phyloP scores from a whole-genome alignment of 2,113 vertebrate species.

The sheep (Ovis aries) region DNA sequence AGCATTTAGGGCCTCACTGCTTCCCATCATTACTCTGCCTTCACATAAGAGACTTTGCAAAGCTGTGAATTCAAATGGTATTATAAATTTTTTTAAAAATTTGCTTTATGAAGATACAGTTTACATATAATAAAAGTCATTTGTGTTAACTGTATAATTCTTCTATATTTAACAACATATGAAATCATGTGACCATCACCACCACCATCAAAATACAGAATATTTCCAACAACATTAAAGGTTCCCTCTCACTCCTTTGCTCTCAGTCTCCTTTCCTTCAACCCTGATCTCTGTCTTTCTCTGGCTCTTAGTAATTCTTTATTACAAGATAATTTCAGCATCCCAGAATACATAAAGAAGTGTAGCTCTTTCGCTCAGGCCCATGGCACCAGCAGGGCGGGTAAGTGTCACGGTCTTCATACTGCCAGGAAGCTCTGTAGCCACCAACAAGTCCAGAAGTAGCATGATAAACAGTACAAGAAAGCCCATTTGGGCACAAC shows the following conservation, averaged over 20 bases:
- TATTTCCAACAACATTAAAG: neutral
- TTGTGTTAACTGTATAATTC: neutral
- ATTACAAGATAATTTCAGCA: neutral
- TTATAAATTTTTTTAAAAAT: neutral
- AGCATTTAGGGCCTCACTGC: neutral
- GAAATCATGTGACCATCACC: neutral
- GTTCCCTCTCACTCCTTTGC: neutral
- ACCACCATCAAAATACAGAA: neutral
- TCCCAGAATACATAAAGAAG: neutral
- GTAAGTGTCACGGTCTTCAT: fast-evolving
- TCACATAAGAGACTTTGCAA: neutral
- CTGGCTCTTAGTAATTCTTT: neutral
- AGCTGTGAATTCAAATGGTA: neutral
- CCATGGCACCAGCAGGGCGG: fast-evolving
- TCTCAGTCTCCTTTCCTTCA: neutral
- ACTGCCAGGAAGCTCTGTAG: neutral
- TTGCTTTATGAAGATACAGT: neutral
- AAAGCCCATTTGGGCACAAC: neutral
- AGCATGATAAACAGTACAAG: neutral
- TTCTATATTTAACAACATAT: neutral
- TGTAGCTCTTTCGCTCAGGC: neutral
- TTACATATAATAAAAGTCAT: neutral
- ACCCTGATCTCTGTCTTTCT: neutral
- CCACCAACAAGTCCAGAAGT: neutral
- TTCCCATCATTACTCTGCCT: neutral